A percentile compares a stretch with the other conserved stretches of the same genome.
These are phyloP conservation scores for Petrophora chlorosata DNA, from an alignment of 2,888 invertebrate genomes.

Conservation along the genomic window DNA sequence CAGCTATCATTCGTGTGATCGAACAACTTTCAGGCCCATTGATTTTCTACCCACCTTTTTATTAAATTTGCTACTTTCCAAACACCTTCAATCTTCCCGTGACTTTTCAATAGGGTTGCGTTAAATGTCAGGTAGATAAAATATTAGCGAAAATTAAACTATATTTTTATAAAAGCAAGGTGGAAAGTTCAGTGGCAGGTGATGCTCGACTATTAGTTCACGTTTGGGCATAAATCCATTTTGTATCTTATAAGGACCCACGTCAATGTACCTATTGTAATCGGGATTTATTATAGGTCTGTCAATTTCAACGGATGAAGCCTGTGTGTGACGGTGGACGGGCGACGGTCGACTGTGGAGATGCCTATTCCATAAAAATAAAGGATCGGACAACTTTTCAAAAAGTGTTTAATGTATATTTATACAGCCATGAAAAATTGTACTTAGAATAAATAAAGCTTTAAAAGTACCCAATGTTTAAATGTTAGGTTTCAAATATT, in stretches of 20 bases:
- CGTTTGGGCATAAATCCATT: constrained; percentile 14
- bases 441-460: no score
- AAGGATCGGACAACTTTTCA: no score
- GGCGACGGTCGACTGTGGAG: no score
- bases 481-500: no score
- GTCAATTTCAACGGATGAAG: constrained; percentile 10
- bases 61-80: constrained; percentile 15
- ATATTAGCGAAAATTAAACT: background rate
- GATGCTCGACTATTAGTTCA: constrained; percentile 5
- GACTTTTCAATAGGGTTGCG: constrained; percentile 13
- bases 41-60: constrained; percentile 4
- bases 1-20: constrained; percentile 7
- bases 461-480: no score
- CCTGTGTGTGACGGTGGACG: background rate
- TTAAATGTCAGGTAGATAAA: background rate
- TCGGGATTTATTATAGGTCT: constrained; percentile 15
- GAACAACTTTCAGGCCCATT: no score
- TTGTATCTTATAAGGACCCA: constrained; percentile 18
- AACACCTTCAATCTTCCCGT: constrained; percentile 13
- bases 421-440: no score
- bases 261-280: constrained; percentile 20
- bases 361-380: no score
- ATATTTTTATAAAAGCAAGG: background rate
- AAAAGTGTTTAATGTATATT: no score
- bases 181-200: background rate